These are phyloP conservation scores for Gallinago solitaria DNA, from an alignment of 2,797 vertebrate species.

Conservation along the genomic window DNA sequence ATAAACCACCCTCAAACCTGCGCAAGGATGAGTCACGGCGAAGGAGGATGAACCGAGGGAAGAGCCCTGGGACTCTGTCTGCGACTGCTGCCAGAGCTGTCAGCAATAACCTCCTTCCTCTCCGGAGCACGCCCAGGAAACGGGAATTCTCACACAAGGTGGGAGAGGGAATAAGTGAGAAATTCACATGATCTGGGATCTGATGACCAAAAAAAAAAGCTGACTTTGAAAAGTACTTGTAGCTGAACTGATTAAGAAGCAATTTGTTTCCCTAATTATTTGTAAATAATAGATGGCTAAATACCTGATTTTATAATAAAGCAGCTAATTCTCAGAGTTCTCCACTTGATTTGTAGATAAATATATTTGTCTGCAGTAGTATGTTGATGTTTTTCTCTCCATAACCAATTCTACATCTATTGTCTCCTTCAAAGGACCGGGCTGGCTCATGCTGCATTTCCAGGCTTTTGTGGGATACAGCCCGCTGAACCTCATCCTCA, in stretches of 20 bases:
- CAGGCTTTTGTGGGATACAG: background rate
- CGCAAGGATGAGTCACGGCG: background rate
- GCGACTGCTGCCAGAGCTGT: fast-evolving
- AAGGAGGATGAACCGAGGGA: background rate
- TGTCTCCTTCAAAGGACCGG: background rate
- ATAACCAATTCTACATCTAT: fast-evolving
- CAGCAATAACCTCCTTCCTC: fast-evolving
- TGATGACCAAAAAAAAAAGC: background rate
- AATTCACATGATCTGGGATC: background rate
- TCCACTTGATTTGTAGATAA: background rate
- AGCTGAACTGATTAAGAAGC: background rate
- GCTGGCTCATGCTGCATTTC: background rate
- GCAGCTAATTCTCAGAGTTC: background rate
- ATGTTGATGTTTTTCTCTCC: background rate
- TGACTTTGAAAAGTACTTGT: background rate
- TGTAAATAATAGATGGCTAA: slow-evolving; percentile 25
- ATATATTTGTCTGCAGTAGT: background rate
- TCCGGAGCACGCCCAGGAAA: background rate
- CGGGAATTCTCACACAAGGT: background rate
- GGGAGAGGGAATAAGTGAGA: background rate
- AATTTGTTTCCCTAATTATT: slow-evolving; percentile 44
- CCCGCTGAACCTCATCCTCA: fast-evolving
- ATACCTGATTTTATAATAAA: background rate
- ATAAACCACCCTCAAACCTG: background rate
- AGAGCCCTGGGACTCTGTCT: background rate